These are phyloP conservation scores for Tragulus kanchil DNA, from an alignment of 2,113 vertebrate species.

Conservation along the genomic window DNA sequence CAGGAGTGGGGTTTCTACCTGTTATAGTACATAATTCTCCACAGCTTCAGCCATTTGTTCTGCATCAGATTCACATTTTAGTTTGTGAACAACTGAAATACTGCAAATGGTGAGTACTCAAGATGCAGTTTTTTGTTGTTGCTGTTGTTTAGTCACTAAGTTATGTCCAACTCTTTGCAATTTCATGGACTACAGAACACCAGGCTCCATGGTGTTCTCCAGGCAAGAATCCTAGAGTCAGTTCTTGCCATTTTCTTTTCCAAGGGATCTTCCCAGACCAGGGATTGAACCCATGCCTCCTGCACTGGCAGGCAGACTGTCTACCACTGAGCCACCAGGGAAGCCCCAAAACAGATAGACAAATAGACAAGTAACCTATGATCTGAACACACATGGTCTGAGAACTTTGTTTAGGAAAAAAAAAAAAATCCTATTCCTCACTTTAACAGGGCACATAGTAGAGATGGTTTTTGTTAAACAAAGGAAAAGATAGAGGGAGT, in stretches of 20 bases:
- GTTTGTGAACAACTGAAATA: neutral
- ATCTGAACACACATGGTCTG: neutral
- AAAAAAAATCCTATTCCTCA: neutral
- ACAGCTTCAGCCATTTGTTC: neutral
- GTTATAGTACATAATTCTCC: neutral
- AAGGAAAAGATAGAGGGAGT: neutral
- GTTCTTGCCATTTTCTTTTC: neutral
- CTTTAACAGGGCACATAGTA: neutral
- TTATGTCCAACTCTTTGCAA: neutral
- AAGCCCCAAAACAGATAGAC: neutral
- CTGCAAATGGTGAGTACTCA: neutral
- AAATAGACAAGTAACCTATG: neutral
- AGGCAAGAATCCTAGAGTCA: neutral
- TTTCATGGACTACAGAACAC: neutral
- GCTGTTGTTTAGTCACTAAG: neutral
- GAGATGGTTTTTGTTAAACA: neutral
- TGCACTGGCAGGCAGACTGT: neutral
- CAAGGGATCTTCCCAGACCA: neutral
- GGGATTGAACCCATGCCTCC: neutral
- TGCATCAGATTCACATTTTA: constrained; percentile 14
- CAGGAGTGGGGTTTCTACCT: neutral
- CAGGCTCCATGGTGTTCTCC: neutral
- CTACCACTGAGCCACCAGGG: neutral
- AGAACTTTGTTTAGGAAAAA: neutral
- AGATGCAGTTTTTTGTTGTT: neutral